Evolutionary conservation across 2,113 vertebrate genomes (phyloP).

Genomic region (Butorides virescens): DNA sequence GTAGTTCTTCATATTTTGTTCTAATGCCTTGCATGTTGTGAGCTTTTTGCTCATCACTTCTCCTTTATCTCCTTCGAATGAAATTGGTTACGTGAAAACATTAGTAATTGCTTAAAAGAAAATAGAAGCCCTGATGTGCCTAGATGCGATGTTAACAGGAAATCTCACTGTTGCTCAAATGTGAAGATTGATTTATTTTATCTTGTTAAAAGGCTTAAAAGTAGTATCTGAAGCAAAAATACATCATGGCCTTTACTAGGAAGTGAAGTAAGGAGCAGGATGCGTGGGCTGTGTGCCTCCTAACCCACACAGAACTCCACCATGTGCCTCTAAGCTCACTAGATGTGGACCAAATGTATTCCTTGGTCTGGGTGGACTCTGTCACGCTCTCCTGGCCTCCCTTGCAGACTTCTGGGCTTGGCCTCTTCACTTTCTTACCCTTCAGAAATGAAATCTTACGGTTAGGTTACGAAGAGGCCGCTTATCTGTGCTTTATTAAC

Average conservation of each 20-base stretch:
- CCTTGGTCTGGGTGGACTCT: neutral
- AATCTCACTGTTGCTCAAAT: neutral
- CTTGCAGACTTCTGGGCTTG: neutral
- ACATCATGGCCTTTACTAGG: neutral
- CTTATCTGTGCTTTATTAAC: neutral
- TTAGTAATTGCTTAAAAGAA: neutral
- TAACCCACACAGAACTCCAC: neutral
- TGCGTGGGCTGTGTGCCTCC: neutral
- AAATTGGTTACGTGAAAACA: neutral
- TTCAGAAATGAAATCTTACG: neutral
- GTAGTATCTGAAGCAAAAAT: neutral
- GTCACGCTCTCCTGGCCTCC: rapidly evolving
- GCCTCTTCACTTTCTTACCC: neutral
- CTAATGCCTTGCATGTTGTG: neutral
- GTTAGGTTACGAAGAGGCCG: rapidly evolving
- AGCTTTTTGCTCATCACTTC: neutral
- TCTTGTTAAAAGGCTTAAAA: neutral
- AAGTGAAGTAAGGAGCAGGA: neutral
- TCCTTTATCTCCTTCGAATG: neutral
- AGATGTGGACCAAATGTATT: neutral
- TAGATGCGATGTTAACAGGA: neutral
- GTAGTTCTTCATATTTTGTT: neutral
- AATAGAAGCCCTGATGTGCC: neutral
- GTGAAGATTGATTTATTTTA: neutral
- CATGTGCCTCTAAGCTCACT: rapidly evolving